phyloP scores from a whole-genome alignment of 2,888 invertebrate genomes.

The Hypselothyrea guttata region DNA sequence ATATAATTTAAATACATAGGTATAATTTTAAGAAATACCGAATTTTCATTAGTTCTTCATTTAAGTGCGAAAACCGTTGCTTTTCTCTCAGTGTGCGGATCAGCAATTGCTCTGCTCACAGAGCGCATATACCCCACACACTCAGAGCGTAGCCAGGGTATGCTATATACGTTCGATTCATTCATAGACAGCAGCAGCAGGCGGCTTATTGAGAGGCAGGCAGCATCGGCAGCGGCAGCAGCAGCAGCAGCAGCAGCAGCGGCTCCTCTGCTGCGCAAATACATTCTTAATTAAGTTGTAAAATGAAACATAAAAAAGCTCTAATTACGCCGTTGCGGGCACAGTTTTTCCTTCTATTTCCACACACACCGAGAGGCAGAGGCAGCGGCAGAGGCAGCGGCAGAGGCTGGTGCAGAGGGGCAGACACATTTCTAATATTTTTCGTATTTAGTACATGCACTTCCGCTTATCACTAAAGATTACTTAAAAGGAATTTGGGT shows the following conservation, averaged over 20 bases:
- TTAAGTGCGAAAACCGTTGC: too few relatives aligned
- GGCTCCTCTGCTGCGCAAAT: constrained; percentile 61
- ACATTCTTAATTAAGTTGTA: constrained; percentile 74
- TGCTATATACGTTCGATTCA: too few relatives aligned
- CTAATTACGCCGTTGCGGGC: constrained; percentile 62
- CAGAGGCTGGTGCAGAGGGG: too few relatives aligned
- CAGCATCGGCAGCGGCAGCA: constrained; percentile 1
- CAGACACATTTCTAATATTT: constrained; percentile 47
- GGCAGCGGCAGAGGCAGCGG: too few relatives aligned
- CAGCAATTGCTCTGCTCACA: too few relatives aligned
- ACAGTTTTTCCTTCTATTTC: constrained; percentile 41
- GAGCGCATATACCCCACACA: too few relatives aligned
- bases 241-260: constrained; percentile 7
- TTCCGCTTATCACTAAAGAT: constrained; percentile 72
- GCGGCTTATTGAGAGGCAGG: constrained; percentile 2
- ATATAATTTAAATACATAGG: too few relatives aligned
- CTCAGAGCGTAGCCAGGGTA: too few relatives aligned
- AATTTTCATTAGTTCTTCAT: too few relatives aligned
- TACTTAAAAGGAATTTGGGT: constrained; percentile 66
- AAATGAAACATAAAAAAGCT: constrained; percentile 67
- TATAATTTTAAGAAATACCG: too few relatives aligned
- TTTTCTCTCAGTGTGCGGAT: too few relatives aligned
- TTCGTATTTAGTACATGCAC: constrained; percentile 64
- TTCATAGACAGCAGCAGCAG: constrained; percentile 24
- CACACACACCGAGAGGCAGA: constrained; percentile 26